Base-by-base conservation (phyloP, 1,140 invertebrate genomes). In the Drosophila arizonae region DNA sequence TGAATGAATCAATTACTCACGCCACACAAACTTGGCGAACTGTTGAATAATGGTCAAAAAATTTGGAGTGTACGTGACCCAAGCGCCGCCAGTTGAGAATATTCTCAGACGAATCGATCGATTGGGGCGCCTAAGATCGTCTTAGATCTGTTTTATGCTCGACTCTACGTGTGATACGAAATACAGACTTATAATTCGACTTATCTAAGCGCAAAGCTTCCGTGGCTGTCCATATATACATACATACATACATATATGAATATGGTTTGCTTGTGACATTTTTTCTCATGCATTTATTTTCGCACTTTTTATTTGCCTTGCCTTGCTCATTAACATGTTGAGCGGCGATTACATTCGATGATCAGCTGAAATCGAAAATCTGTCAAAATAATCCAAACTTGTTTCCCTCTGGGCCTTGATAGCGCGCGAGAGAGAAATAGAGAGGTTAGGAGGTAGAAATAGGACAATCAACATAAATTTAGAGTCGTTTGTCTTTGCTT, bases 1-100 rank as follows among this genome's bases (percentile, higher is more conserved):
- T 63, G 70, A 79, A 79, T 87, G 69, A 76, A 81, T 76, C 67
- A 77, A 76, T 86, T 87, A 66, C 68, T 81, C 79, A 86, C 57
- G 51, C 17, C 46, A 58, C 39, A 65, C 63, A 46, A 62, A 55
- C 36, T 39, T 9, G 55, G 71, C 48, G 63, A 50, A 50, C 51
- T 11, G 55, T 45, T 79, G 56, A 72, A 68, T 72, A 72, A 75
- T 72, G 65, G 51, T 48, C 11, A 68, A 73, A 41, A 63, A 66
- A 66, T 72, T 69, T 52, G 24, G 36, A 73, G 50, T 58, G 68
- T 79, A 86, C 81, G 81, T 86, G 81, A 71, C 54, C 41, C n/a
- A 4, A 63, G 52, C n/a, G 15, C 36, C 39, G 13, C 24, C 28
- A 46, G 24, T n/a, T 36, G 33, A 36, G 60, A 51, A 58, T 52